phyloP scores from a whole-genome alignment of 2,113 vertebrate genomes.

The Oryzias woworae region DNA sequence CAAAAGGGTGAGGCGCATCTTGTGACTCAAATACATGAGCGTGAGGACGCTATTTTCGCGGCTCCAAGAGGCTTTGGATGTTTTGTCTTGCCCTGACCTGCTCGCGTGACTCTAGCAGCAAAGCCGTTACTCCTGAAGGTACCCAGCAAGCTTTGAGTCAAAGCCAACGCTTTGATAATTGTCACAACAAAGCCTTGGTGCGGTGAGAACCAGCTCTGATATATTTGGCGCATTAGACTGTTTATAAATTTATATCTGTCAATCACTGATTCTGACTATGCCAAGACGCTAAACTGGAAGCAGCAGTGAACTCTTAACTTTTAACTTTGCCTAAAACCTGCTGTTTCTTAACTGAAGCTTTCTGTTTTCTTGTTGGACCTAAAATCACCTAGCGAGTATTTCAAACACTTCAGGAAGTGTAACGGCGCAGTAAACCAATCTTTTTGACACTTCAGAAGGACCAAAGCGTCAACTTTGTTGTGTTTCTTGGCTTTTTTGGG shows the following conservation, averaged over 20 bases:
- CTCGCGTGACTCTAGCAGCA: conserved; percentile 3
- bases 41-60: conserved; percentile 28
- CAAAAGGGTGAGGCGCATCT: background rate
- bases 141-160: background rate
- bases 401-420: no score
- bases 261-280: background rate
- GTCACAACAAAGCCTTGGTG: background rate
- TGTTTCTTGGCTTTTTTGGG: no score
- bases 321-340: no score
- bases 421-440: no score
- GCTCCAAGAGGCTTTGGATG: conserved; percentile 30
- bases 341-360: no score
- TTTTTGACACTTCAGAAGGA: no score
- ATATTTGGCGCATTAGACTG: background rate
- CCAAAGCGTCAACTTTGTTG: no score
- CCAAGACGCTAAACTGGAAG: background rate
- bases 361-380: no score
- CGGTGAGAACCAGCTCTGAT: background rate
- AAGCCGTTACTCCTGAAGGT: background rate
- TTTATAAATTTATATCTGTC: background rate
- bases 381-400: no score
- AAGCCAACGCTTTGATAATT: background rate
- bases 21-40: conserved; percentile 12
- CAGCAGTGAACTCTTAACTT: no score
- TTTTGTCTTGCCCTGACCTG: conserved; percentile 43